Evolutionary conservation across 2,797 vertebrate species (phyloP).

Genomic region (Enteromius paludinosus): DNA sequence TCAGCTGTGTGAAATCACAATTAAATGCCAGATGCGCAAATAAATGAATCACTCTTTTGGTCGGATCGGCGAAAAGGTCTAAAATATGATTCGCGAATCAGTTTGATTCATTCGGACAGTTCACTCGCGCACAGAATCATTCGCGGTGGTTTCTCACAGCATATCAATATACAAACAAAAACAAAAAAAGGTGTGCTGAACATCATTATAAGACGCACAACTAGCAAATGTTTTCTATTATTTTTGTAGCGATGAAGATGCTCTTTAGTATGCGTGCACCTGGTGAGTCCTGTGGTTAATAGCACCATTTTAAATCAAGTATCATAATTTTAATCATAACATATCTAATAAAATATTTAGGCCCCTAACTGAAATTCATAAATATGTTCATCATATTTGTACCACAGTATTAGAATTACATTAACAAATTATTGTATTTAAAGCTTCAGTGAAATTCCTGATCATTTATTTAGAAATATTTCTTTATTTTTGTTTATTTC

Average conservation of each 20-base stretch:
- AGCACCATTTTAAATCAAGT: too few species aligned
- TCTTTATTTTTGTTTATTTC: neutral
- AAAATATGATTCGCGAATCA: neutral
- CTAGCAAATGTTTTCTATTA: neutral
- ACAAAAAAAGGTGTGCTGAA: neutral
- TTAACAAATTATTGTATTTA: neutral
- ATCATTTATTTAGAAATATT: neutral
- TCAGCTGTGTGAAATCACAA: neutral
- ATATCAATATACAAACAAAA: neutral
- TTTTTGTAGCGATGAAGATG: neutral
- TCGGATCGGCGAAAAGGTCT: neutral
- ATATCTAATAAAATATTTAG: neutral
- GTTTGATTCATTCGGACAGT: neutral
- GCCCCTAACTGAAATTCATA: neutral
- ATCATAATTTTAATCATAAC: neutral
- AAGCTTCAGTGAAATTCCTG: neutral
- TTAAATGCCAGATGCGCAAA: neutral
- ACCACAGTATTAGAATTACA: neutral
- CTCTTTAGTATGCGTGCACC: neutral
- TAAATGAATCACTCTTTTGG: neutral
- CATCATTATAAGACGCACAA: neutral
- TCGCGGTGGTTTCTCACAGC: neutral
- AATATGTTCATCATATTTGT: neutral
- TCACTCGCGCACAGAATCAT: neutral
- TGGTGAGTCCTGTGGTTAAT: neutral